Evolutionary conservation across 2,113 vertebrate genomes (phyloP).

Genomic region (Machaerirhynchus nigripectus): DNA sequence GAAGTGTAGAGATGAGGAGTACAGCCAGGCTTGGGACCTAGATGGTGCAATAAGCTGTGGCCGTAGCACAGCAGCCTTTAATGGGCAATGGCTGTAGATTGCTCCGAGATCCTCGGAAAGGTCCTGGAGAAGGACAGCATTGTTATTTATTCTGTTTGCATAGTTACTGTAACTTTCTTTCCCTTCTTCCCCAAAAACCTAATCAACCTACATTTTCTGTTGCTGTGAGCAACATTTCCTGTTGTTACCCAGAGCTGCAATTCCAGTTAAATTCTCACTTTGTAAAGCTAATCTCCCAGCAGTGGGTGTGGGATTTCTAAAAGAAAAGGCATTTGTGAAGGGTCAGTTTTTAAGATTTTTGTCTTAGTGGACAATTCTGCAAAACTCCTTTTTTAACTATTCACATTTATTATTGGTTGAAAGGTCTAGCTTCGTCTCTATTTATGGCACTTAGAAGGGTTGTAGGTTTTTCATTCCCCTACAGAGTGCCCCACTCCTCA

Average conservation of each 20-base stretch:
- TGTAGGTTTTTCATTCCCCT: neutral
- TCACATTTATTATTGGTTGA: neutral
- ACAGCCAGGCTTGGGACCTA: neutral
- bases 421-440: neutral
- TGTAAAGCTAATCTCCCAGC: neutral
- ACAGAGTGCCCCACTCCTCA: neutral
- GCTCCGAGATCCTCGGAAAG: neutral
- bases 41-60: neutral
- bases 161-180: conserved; percentile 23
- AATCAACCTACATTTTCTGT: conserved; percentile 28
- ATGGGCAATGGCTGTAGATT: neutral
- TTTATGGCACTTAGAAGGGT: neutral
- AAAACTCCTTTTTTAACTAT: neutral
- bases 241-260: neutral
- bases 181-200: neutral
- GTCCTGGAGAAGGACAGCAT: neutral
- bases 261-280: conserved; percentile 32
- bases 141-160: neutral
- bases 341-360: conserved; percentile 15
- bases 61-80: accelerated
- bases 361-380: neutral
- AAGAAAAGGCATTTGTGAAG: neutral
- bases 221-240: conserved; percentile 30
- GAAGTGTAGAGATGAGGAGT: neutral
- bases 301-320: neutral